phyloP scores from a whole-genome alignment of 2,888 invertebrate genomes.

The Drosophila quinaria region DNA sequence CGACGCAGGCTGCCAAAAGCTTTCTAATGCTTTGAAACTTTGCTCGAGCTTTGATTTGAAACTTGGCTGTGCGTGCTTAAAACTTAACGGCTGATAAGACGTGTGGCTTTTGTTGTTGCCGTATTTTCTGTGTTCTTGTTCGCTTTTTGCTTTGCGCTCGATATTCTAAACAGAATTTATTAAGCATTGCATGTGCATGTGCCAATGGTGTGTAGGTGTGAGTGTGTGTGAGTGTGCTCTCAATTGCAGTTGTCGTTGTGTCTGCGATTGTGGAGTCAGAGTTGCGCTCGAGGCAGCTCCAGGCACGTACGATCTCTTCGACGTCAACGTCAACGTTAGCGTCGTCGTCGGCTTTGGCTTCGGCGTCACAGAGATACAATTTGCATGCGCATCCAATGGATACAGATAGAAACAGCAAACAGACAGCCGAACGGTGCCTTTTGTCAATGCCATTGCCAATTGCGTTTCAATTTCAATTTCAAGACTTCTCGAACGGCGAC shows the following conservation, averaged over 20 bases:
- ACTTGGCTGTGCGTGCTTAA: conserved; percentile 53
- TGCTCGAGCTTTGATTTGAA: conserved; percentile 46
- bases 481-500: conserved; percentile 21
- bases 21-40: conserved; percentile 31
- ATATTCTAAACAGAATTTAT: conserved; percentile 52
- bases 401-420: conserved; percentile 4
- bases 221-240: neutral
- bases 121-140: conserved; percentile 4
- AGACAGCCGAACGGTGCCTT: conserved; percentile 13
- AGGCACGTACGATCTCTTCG: conserved; percentile 53
- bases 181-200: conserved; percentile 12
- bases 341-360: neutral
- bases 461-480: conserved; percentile 55
- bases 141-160: conserved; percentile 45
- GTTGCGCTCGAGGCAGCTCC: conserved; percentile 30
- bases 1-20: conserved; percentile 32
- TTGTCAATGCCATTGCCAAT: conserved; percentile 45
- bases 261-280: conserved; percentile 34
- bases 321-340: neutral
- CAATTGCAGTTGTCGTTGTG: conserved; percentile 1
- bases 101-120: conserved; percentile 7
- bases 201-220: neutral
- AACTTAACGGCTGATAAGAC: conserved; percentile 35
- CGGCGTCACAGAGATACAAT: conserved; percentile 29
- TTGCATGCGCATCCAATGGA: conserved; percentile 34